phyloP scores from a whole-genome alignment of 2,797 vertebrate genomes.

The Diceros bicornis region DNA sequence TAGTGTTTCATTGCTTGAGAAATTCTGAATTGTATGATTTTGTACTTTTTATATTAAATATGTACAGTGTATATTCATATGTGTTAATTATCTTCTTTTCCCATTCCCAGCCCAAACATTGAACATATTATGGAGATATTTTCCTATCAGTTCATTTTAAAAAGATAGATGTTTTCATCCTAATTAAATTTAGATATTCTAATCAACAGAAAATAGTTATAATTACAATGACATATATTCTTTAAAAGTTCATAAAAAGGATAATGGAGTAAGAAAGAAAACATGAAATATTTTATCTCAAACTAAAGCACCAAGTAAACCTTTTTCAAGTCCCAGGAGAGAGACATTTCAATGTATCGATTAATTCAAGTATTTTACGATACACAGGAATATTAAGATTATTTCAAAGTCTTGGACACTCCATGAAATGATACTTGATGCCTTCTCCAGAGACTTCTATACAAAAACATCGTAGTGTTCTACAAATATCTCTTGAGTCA shows the following conservation, averaged over 20 bases:
- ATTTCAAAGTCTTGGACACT: slow-evolving; percentile 33
- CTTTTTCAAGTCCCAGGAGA: neutral
- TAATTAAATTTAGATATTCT: slow-evolving; percentile 28
- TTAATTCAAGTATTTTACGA: slow-evolving; percentile 36
- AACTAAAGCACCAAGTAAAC: slow-evolving; percentile 29
- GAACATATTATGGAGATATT: neutral
- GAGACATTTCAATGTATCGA: slow-evolving; percentile 6
- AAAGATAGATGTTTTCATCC: slow-evolving; percentile 23
- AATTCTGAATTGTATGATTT: slow-evolving; percentile 44
- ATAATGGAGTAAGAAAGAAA: slow-evolving; percentile 15
- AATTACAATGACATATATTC: neutral
- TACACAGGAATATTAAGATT: slow-evolving; percentile 34
- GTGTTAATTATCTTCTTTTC: neutral
- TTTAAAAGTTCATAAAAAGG: neutral
- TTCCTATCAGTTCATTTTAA: slow-evolving; percentile 11
- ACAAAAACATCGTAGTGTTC: neutral
- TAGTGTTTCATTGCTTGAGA: neutral
- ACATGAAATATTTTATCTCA: slow-evolving; percentile 30
- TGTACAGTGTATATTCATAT: neutral
- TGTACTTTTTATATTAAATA: neutral
- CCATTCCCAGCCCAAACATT: neutral
- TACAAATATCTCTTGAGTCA: slow-evolving; percentile 25
- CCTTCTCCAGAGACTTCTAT: neutral
- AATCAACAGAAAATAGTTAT: slow-evolving; percentile 5
- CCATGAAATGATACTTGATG: slow-evolving; percentile 13